Evolutionary conservation across 2,888 invertebrate species (phyloP), one percentile per base, ranked within the genome.

Genomic region (Euplagia quadripunctaria): DNA sequence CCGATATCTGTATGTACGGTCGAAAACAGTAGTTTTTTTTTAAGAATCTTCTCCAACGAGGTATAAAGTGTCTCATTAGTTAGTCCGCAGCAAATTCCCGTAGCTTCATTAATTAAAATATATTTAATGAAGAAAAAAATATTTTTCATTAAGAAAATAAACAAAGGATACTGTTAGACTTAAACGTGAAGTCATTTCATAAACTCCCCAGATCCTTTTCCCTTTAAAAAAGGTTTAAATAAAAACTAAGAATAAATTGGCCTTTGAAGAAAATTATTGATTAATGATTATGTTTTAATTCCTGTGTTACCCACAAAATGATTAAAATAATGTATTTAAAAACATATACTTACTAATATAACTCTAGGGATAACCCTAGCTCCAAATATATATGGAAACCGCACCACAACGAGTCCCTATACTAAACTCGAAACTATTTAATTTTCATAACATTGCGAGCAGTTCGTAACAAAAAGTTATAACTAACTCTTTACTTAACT

Each of bases 381-480:
- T 31, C 2, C 31, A 49, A 70, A 73, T 71, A 81, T 76, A 76
- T 79, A 76, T 80, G 76, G 69, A 61, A 73, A 75, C 64, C 63
- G 79, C 74, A 74, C 79, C 76, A 67, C 72, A 70, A 80, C 65
- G 82, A 75, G 71, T 71, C 61, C 64, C 63, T 67, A 64, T 4
- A 80, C 71, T 70, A 51, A 79, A 73, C 64, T 67, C 64, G 41
- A 78, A 81, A 81, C 73, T 72, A 71, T 65, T 14, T 31, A 31
- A 75, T n/a, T 73, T 78, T 67, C 68, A 78, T 71, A 75, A 69
- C 41, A 68, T 75, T 61, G 52, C 75, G 46, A 61, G 16, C 20
- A 20, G 58, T 68, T 70, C 58, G 31, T 41, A 31, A 31, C 31
- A 61, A 51, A 64, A 73, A 68, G 43, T 58, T 58, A n/a, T n/a